Conservation (phyloP, 1,140 invertebrate species). For the Neodiprion virginianus region DNA sequence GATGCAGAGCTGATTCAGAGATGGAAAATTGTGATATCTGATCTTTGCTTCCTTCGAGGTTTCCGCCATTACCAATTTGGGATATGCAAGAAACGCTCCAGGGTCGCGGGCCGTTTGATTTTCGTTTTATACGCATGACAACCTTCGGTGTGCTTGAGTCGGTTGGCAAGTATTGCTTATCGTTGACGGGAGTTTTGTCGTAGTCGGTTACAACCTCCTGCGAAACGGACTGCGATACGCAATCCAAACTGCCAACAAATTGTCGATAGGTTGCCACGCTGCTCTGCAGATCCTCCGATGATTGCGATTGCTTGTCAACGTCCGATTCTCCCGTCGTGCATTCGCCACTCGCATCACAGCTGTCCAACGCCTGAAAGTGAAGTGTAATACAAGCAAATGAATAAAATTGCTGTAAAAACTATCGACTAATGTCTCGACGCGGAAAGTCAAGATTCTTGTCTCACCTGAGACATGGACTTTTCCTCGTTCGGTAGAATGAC, state of each 20-base stretch:
- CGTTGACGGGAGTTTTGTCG: constrained; percentile 46
- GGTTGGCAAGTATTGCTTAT: constrained; percentile 31
- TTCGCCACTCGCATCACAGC: constrained; percentile 89
- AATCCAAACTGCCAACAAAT: constrained; percentile 49
- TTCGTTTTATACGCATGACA: constrained; percentile 57
- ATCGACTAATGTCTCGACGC: background rate
- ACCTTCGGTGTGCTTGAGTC: constrained; percentile 55
- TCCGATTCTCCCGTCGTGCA: constrained; percentile 82
- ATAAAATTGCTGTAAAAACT: background rate
- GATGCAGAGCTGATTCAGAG: constrained; percentile 85
- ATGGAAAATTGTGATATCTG: constrained; percentile 72
- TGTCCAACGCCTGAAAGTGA: constrained; percentile 58
- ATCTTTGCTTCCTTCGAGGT: constrained; percentile 47
- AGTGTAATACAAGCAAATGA: constrained; percentile 18
- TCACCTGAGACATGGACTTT: constrained; percentile 44
- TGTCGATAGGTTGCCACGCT: constrained; percentile 69
- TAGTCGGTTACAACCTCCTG: constrained; percentile 63
- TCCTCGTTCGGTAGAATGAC: constrained; percentile 42
- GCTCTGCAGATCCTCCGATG: constrained; percentile 75
- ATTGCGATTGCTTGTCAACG: constrained; percentile 71
- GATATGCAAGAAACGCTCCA: constrained; percentile 87
- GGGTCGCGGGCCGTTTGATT: constrained; percentile 68
- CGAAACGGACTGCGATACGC: constrained; percentile 66
- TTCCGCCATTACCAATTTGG: constrained; percentile 60
- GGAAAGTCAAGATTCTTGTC: constrained; percentile 8